A percentile compares a stretch with the other conserved stretches of the same genome.
These are phyloP conservation scores for Euphonia xanthogaster DNA, from an alignment of 2,797 vertebrate species.

Conservation along the genomic window DNA sequence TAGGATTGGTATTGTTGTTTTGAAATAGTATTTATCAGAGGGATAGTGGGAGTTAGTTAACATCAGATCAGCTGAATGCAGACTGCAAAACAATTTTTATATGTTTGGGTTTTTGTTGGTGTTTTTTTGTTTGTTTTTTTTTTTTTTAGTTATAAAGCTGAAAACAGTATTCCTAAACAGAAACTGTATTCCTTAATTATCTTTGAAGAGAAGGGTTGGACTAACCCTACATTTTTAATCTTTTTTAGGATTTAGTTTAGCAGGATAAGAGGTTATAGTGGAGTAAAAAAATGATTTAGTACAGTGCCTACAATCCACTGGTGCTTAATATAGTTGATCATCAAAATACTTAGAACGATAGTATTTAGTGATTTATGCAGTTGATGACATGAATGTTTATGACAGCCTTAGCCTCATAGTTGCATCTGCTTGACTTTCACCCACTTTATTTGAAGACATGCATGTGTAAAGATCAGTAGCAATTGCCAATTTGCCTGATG, in stretches of 20 bases:
- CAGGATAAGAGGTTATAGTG: conserved; percentile 12
- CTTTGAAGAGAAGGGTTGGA: conserved; percentile 5
- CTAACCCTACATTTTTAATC: conserved; percentile 30
- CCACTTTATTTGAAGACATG: conserved; percentile 53
- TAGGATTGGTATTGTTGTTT: background rate
- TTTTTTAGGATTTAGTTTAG: conserved; percentile 57
- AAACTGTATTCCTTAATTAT: conserved; percentile 11
- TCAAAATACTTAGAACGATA: conserved; percentile 21
- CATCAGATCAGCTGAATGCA: background rate
- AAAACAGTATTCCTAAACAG: background rate
- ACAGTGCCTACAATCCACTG: background rate
- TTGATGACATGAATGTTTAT: conserved; percentile 59
- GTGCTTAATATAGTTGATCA: background rate
- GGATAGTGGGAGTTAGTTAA: background rate
- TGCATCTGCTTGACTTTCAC: conserved; percentile 52
- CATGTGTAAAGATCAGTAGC: conserved; percentile 60
- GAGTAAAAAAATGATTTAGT: conserved; percentile 27
- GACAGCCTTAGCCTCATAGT: conserved; percentile 42
- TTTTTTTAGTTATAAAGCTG: background rate
- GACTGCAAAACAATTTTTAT: background rate
- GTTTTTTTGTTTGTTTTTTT: background rate
- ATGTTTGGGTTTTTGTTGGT: background rate
- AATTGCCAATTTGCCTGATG: conserved; percentile 58
- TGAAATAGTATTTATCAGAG: background rate
- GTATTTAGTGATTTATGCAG: conserved; percentile 36